Conservation (phyloP, 2,888 invertebrate genomes). For the Ornithoptera alexandrae region DNA sequence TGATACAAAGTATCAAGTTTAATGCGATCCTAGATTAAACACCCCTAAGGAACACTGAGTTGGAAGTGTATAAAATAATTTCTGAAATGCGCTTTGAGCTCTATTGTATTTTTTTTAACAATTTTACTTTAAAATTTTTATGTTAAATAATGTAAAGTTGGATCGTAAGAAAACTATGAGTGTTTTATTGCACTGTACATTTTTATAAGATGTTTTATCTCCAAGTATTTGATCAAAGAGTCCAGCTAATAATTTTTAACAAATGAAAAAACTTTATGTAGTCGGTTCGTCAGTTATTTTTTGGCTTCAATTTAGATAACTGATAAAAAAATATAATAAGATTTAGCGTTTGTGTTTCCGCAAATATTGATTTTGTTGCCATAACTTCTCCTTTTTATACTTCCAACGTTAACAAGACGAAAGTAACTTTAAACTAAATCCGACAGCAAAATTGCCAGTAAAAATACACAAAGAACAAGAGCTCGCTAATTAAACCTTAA, state of each 20-base stretch:
- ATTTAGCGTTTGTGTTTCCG: background rate
- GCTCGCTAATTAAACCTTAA: constrained; percentile 66
- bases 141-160: background rate
- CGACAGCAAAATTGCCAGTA: constrained; percentile 31
- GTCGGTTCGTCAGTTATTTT: too few species aligned
- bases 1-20: constrained; percentile 78
- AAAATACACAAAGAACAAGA: constrained; percentile 50
- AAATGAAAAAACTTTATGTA: too few species aligned
- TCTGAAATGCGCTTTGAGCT: constrained; percentile 28
- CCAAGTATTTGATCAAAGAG: background rate
- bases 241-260: too few species aligned
- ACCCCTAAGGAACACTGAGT: constrained; percentile 50
- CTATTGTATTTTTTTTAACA: constrained; percentile 23
- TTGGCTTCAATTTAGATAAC: too few species aligned
- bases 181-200: background rate
- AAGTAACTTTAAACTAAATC: constrained; percentile 23
- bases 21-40: constrained; percentile 74
- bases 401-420: constrained; percentile 10
- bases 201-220: background rate
- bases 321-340: too few species aligned
- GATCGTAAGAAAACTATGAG: background rate
- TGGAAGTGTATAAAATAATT: constrained; percentile 38
- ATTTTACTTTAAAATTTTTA: constrained; percentile 13
- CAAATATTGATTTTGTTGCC: background rate
- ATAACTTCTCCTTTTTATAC: background rate